Evolutionary conservation across 2,888 invertebrate genomes (phyloP), one percentile per base, ranked within the genome.

Genomic region (Lasioglossum leucozonium): DNA sequence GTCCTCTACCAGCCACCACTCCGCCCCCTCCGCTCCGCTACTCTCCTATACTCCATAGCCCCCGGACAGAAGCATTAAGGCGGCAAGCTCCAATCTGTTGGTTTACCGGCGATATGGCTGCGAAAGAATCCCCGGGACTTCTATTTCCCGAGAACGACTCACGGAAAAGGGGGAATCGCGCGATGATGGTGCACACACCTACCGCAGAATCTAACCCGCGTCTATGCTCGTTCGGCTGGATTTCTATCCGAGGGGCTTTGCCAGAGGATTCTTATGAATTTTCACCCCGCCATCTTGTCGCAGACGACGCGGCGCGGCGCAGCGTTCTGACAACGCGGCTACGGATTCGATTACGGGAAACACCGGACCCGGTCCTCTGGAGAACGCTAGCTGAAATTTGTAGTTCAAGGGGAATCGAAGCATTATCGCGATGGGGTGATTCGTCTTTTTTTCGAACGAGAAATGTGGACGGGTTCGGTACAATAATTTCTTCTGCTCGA

Each of bases 31-130:
- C 65, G 37, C 34, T 13, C 55, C 69, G 1, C 69, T 40, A 6
- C 65, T 16, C 18, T 30, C 65, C 65, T 18, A n/a, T n/a, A 18
- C 42, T 18, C 13, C 55, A 16, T 58, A 65, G 37, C 65, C 77
- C 30, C 65, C 81, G 71, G 72, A 30, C 81, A 11, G 55, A 67
- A 71, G 93, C 91, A 92, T 93, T 93, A 93, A 93, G 93, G 92
- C 88, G 89, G 86, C 90, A 89, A 92, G 91, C 93, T 93, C 92
- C 93, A 92, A 93, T 93, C 93, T 93, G 93, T 92, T 93, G 92
- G 89, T 79, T 90, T 82, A 84, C 91, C 88, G 91, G 77, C 89
- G 90, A 89, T 91, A 93, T 89, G 87, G 89, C 90, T 86, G 89
- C 85, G 91, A n/a, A 84, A 83, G 88, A 84, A 89, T 87, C 85